A percentile compares a stretch with the other conserved stretches of the same genome.
phyloP scores from a whole-genome alignment of 2,113 vertebrate species.

The Sander vitreus region DNA sequence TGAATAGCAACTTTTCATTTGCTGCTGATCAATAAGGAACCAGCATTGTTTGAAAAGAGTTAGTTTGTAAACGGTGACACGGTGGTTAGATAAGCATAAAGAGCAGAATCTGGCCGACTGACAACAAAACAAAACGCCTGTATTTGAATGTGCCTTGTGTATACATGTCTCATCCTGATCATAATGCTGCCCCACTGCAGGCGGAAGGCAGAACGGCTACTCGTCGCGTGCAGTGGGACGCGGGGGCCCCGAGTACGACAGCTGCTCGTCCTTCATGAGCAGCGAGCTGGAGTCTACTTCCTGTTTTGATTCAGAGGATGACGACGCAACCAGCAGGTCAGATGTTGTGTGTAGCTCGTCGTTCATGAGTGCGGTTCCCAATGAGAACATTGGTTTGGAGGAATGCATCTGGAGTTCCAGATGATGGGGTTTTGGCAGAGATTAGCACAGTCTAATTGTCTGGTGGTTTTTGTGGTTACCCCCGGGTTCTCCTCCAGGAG shows the following conservation, averaged over 20 bases:
- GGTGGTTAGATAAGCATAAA: background rate
- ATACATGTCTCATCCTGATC: background rate
- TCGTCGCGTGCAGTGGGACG: slow-evolving; percentile 82
- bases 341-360: slow-evolving; percentile 9
- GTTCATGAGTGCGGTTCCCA: slow-evolving; percentile 9
- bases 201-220: slow-evolving; percentile 81
- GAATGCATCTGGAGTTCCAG: slow-evolving; percentile 35
- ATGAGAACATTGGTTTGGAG: slow-evolving; percentile 3
- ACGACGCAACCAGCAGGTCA: slow-evolving; percentile 98
- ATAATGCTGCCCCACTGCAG: slow-evolving; percentile 51
- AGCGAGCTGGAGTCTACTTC: slow-evolving; percentile 98
- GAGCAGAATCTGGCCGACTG: background rate
- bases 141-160: background rate
- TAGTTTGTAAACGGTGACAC: background rate
- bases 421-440: slow-evolving; percentile 37
- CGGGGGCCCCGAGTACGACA: slow-evolving; percentile 89
- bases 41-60: background rate
- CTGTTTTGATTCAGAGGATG: slow-evolving; percentile 97
- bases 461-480: slow-evolving; percentile 49
- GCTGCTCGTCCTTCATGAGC: slow-evolving; percentile 98
- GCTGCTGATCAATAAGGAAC: background rate
- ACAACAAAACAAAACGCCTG: too few relatives aligned
- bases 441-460: slow-evolving; percentile 39
- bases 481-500: slow-evolving; percentile 19
- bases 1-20: too few relatives aligned